A percentile compares a stretch with the other conserved stretches of the same genome.
phyloP scores from a whole-genome alignment of 2,113 vertebrate genomes.

The Kryptolebias marmoratus region DNA sequence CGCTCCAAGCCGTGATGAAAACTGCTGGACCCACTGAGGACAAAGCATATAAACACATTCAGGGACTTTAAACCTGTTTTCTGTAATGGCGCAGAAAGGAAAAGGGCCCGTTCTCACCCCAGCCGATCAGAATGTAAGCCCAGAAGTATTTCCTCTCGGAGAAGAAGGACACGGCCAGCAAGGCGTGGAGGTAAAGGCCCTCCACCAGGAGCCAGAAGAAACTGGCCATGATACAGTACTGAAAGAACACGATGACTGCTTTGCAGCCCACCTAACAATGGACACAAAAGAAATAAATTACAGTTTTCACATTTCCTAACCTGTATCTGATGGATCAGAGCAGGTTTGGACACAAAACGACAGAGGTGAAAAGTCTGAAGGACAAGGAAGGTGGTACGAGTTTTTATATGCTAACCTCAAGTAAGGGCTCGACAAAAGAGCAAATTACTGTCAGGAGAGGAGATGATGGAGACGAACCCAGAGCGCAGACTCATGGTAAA shows the following conservation, averaged over 20 bases:
- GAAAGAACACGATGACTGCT: slow-evolving; percentile 92
- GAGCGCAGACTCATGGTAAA: no score
- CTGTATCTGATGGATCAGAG: not conserved
- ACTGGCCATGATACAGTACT: slow-evolving; percentile 97
- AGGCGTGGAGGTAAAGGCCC: slow-evolving; percentile 91
- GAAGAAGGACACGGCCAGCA: slow-evolving; percentile 95
- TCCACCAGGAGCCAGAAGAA: slow-evolving; percentile 98
- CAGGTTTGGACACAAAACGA: not conserved
- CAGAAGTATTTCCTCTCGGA: slow-evolving; percentile 97
- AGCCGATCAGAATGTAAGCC: slow-evolving; percentile 97
- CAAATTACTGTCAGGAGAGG: no score
- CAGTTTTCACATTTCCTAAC: not conserved
- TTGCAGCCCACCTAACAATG: slow-evolving; percentile 89
- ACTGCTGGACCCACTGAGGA: slow-evolving; percentile 86
- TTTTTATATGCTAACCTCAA: no score
- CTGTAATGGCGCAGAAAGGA: not conserved
- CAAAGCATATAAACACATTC: slow-evolving; percentile 14
- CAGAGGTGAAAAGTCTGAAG: not conserved
- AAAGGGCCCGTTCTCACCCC: slow-evolving; percentile 83
- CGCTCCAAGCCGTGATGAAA: slow-evolving; percentile 90
- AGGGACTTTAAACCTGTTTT: not conserved
- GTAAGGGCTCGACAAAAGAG: no score
- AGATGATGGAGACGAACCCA: no score
- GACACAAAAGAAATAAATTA: slow-evolving; percentile 27
- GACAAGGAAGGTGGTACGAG: no score